Percentiles rank a stretch among this genome's conserved stretches.
These are phyloP conservation scores for Cebidichthys violaceus DNA, from an alignment of 2,113 vertebrate species.

Conservation along the genomic window DNA sequence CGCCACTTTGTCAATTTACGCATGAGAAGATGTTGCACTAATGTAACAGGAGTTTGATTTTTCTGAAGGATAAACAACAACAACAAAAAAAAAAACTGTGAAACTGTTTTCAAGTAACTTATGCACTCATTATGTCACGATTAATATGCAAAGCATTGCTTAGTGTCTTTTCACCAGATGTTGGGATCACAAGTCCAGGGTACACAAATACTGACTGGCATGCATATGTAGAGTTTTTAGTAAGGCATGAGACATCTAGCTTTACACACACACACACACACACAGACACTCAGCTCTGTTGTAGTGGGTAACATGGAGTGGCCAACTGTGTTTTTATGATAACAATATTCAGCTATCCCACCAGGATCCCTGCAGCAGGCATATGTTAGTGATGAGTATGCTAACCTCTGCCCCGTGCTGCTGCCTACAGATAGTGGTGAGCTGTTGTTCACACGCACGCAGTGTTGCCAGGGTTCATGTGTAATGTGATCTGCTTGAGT, in stretches of 20 bases:
- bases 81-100: neutral
- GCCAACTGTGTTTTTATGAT: slow-evolving; percentile 71
- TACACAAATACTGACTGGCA: slow-evolving; percentile 44
- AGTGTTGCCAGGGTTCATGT: slow-evolving; percentile 82
- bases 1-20: slow-evolving; percentile 66
- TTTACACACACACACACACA: slow-evolving; percentile 41
- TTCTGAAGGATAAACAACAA: slow-evolving; percentile 20
- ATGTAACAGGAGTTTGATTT: slow-evolving; percentile 58
- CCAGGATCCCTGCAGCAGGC: slow-evolving; percentile 77
- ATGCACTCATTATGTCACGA: neutral
- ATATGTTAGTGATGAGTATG: slow-evolving; percentile 81
- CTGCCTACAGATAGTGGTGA: slow-evolving; percentile 82
- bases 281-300: slow-evolving; percentile 47
- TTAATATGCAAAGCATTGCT: slow-evolving; percentile 12
- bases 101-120: slow-evolving; percentile 15
- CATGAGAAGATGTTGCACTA: slow-evolving; percentile 54
- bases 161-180: slow-evolving; percentile 31
- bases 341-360: slow-evolving; percentile 73
- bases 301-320: slow-evolving; percentile 67
- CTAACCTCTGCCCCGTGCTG: slow-evolving; percentile 78
- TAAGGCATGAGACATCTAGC: slow-evolving; percentile 27
- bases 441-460: slow-evolving; percentile 76
- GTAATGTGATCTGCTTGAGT: slow-evolving; percentile 84
- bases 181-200: slow-evolving; percentile 33
- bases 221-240: slow-evolving; percentile 52